Base-by-base conservation (phyloP, 2,113 vertebrate species). In the Parotia lawesii region DNA sequence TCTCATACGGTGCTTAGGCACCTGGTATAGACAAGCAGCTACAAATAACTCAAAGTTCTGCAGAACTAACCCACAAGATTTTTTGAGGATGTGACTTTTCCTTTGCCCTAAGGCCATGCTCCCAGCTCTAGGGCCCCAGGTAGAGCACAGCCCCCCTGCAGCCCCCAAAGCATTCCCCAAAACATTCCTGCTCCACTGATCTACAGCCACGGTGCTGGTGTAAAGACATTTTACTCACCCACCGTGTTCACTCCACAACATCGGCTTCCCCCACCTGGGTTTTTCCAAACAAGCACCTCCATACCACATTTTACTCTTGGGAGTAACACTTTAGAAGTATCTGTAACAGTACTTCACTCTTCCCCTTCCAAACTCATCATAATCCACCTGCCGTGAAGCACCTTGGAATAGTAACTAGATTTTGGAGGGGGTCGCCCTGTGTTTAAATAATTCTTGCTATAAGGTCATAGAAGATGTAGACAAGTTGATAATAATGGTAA, bases 401-500 rank as follows among this genome's bases (percentile, higher is more conserved):
- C 35, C 47, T 35, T 31, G 58, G 47, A 87, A 70, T 15, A 66
- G 27, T 33, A 87, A 69, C 56, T 33, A 19, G 54, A 42, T 70
- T 89, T 87, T 90, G 6, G 67, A 83, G 18, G 8, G 6, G 4
- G 8, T 37, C 31, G 16, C 18, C 27, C 38, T 35, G 7, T 62
- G 35, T 69, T 82, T 51, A 29, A 62, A 47, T 42, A 76, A 15
- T 4, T 40, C 13, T 35, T 47, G 22, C 54, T 85, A 0, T 70
- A 73, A 83, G 56, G 54, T 54, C 50, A 37, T 9, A 58, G 58
- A 85, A 73, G 42, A 31, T 50, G 35, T 6, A 85, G 24, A 42
- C n/a, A 75, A 62, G 60, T 65, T 87, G 74, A 69, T 87, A 72
- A 82, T 66, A 95, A 94, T 27, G 33, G 47, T 60, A 71, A 69